phyloP scores from a whole-genome alignment of 2,888 invertebrate species.

The Drosophila aldrichi region DNA sequence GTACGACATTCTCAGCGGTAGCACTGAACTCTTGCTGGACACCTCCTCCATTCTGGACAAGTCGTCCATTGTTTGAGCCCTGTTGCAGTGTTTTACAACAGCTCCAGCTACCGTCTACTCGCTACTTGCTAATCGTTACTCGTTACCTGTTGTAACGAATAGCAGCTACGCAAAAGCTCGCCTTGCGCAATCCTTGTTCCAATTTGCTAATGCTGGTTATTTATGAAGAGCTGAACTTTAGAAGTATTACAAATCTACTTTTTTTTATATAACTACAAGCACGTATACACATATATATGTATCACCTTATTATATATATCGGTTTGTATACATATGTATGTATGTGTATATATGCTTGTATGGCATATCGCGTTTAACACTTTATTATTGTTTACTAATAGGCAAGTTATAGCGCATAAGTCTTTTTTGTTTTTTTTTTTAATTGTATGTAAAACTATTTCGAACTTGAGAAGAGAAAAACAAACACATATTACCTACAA shows the following conservation, averaged over 20 bases:
- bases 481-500: conserved; percentile 36
- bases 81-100: background rate
- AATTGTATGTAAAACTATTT: conserved; percentile 36
- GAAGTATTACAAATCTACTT: conserved; percentile 69
- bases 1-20: conserved; percentile 84
- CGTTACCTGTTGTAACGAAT: conserved; percentile 17
- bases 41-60: conserved; percentile 85
- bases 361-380: conserved; percentile 67
- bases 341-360: conserved; percentile 12
- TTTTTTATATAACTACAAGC: conserved; percentile 32
- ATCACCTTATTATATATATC: background rate
- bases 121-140: conserved; percentile 16
- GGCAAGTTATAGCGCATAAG: conserved; percentile 61
- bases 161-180: conserved; percentile 16
- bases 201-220: conserved; percentile 37
- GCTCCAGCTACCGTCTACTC: conserved; percentile 10
- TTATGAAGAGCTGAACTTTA: conserved; percentile 64
- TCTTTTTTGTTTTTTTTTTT: conserved; percentile 32
- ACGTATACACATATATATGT: conserved; percentile 1
- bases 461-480: conserved; percentile 7
- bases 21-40: conserved; percentile 83
- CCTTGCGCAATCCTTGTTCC: conserved; percentile 24
- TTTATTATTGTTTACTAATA: conserved; percentile 76
- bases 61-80: conserved; percentile 82
- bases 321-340: conserved; percentile 1